Base-by-base conservation (phyloP, 2,113 vertebrate species). In the Microcebus lehilahytsara region DNA sequence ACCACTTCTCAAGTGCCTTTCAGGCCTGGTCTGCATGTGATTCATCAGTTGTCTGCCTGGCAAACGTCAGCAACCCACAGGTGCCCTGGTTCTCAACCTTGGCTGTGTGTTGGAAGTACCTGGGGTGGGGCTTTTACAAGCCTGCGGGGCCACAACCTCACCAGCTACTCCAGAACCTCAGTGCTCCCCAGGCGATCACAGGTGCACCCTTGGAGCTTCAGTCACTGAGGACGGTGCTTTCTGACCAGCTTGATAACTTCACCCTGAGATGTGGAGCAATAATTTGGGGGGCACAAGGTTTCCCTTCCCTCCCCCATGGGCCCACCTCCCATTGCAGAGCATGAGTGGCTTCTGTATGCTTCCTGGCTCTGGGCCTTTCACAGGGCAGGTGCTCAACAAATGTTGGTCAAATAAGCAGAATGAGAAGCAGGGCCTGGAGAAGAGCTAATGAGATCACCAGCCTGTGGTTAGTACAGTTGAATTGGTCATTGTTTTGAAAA, bases 161-260 rank as follows among this genome's bases (percentile, higher is more conserved):
- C 32, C 30, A 23, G 30, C 58, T 37, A 14, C 5, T 23, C 30
- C 25, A 16, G 34, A 37, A 20, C 67, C 20, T 13, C 22, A 19
- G 6, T 14, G 25, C 49, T 40, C 8, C 64, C 22, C 46, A n/a
- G 22, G 72, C 2, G 71, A 32, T 9, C 20, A 34, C 22, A 22
- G 1, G 7, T 0, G 53, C 27, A 62, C 72, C n/a, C 71, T 7
- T 0, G 20, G 51, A 4, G 92, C 25, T 3, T 23, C 1, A 6
- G 53, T 49, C 40, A 22, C 0, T 0, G 30, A 32, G 25, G 66
- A 32, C 3, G 2, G 46, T 6, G 30, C n/a, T 6, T 66, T 40
- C 32, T 3, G 40, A 23, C 13, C 46, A 53, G 79, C 51, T 58
- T 49, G 4, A 2, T 2, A 12, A 22, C 34, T 6, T 74, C 3